Conservation (phyloP, 2,113 vertebrate genomes). For the Tachuris rubrigastra region DNA sequence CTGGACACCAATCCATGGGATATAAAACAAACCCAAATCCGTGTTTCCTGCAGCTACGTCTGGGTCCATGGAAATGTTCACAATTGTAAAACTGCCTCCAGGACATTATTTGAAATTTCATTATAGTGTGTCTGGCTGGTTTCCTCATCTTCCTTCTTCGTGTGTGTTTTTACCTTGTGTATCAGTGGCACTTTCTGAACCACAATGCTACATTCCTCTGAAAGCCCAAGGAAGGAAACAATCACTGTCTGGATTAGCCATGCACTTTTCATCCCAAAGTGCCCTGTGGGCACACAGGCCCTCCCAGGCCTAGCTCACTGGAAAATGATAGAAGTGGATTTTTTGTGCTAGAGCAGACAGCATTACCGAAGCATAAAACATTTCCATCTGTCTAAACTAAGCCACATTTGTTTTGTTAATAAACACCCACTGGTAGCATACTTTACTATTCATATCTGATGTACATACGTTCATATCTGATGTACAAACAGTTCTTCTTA, state of each 20-base stretch:
- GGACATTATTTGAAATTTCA: slow-evolving; percentile 9
- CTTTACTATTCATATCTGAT: not conserved
- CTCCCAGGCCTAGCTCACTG: not conserved
- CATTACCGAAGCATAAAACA: not conserved
- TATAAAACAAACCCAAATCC: slow-evolving; percentile 44
- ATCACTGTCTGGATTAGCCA: not conserved
- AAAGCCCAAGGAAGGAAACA: slow-evolving; percentile 1
- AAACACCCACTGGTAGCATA: not conserved
- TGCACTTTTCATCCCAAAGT: not conserved
- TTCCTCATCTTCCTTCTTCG: not conserved
- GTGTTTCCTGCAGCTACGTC: slow-evolving; percentile 35
- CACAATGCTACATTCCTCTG: not conserved
- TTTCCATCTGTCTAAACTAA: not conserved
- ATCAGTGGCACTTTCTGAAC: not conserved
- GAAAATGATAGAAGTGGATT: not conserved
- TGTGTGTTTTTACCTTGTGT: slow-evolving; percentile 20
- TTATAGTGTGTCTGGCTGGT: not conserved
- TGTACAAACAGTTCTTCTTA: not conserved
- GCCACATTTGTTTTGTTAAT: not conserved
- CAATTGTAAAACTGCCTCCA: not conserved
- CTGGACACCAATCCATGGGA: not conserved
- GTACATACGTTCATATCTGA: not conserved
- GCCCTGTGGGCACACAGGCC: not conserved
- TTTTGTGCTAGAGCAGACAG: not conserved
- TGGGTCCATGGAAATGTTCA: not conserved